Percentiles rank a stretch among this genome's conserved stretches.
Conservation (phyloP, 2,797 vertebrate genomes). For the Enteromius afrohamiltoni region DNA sequence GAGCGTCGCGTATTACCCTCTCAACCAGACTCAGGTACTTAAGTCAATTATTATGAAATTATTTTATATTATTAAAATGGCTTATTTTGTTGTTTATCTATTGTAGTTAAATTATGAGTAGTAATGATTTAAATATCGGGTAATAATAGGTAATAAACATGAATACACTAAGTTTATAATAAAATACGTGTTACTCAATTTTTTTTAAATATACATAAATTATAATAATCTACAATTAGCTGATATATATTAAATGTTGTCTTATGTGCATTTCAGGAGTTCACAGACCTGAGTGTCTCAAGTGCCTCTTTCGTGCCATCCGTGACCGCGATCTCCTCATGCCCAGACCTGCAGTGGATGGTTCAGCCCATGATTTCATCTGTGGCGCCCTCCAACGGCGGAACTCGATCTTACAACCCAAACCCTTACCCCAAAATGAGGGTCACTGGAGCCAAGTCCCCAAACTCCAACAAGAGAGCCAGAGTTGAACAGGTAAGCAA, state of each 20-base stretch:
- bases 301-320: constrained; percentile 91
- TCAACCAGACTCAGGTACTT: constrained; percentile 86
- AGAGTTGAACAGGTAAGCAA: constrained; percentile 87
- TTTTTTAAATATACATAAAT: background rate
- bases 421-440: constrained; percentile 71
- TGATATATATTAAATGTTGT: background rate
- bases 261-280: constrained; percentile 78
- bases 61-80: background rate
- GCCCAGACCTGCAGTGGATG: constrained; percentile 92
- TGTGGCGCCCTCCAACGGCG: constrained; percentile 86
- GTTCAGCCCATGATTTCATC: constrained; percentile 90
- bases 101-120: background rate
- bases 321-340: constrained; percentile 89
- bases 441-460: constrained; percentile 72
- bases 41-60: background rate
- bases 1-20: constrained; percentile 85
- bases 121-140: background rate
- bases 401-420: constrained; percentile 81
- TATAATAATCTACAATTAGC: background rate
- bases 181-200: background rate
- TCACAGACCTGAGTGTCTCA: constrained; percentile 86
- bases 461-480: constrained; percentile 79
- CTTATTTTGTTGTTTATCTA: background rate
- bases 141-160: background rate
- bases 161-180: too few relatives aligned